Conservation (phyloP, 2,797 vertebrate species). For the Clarias platycephalus region DNA sequence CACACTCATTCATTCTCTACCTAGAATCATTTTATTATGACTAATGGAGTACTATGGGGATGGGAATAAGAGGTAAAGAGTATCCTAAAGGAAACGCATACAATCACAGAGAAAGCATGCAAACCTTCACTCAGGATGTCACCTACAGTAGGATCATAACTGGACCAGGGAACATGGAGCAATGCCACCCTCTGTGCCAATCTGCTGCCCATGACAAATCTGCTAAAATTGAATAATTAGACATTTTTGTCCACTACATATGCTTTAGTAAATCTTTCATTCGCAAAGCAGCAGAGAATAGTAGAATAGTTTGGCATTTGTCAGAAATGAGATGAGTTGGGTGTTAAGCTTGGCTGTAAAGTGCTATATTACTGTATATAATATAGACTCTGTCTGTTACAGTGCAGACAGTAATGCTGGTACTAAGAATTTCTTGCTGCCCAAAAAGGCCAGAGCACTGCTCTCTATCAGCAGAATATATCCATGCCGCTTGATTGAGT, state of each 20-base stretch:
- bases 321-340: slow-evolving; percentile 14
- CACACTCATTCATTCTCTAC: background rate
- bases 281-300: background rate
- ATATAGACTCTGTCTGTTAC: slow-evolving; percentile 57
- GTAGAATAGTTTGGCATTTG: background rate
- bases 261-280: slow-evolving; percentile 2
- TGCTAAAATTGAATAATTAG: background rate
- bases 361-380: slow-evolving; percentile 51
- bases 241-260: background rate
- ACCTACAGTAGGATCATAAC: background rate
- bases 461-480: slow-evolving; percentile 55
- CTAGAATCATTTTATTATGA: background rate
- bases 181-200: background rate
- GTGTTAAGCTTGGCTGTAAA: slow-evolving; percentile 37
- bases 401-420: slow-evolving; percentile 59
- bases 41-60: background rate
- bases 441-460: slow-evolving; percentile 49
- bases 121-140: background rate
- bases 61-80: background rate
- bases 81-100: background rate
- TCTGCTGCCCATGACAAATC: background rate
- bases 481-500: slow-evolving; percentile 61
- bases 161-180: background rate
- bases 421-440: slow-evolving; percentile 52
- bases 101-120: background rate